Conservation (phyloP, 2,797 vertebrate species). For the Myoxocephalus aenaeus region DNA sequence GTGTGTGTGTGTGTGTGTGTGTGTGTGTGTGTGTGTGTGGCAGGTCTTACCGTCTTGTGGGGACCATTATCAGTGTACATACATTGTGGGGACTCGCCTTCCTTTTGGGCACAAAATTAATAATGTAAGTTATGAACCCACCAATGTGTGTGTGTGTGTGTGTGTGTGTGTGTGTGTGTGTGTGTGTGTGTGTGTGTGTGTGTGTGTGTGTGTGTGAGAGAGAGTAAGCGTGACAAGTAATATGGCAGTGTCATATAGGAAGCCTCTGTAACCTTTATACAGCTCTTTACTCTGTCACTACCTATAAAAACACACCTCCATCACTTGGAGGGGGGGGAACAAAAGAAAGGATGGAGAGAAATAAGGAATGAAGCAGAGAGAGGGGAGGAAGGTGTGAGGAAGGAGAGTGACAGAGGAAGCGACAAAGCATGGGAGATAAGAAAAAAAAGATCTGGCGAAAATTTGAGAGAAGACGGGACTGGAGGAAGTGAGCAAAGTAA, state of each 20-base stretch:
- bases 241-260: constrained; percentile 81
- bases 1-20: too few species aligned
- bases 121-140: neutral
- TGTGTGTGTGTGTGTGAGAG: constrained; percentile 6
- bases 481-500: neutral
- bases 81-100: neutral
- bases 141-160: neutral
- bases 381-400: constrained; percentile 6
- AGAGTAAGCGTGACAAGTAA: constrained; percentile 77
- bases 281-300: constrained; percentile 86
- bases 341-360: constrained; percentile 22
- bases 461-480: constrained; percentile 10
- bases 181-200: neutral
- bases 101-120: neutral
- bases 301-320: constrained; percentile 83
- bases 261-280: constrained; percentile 85
- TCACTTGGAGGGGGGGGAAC: constrained; percentile 68
- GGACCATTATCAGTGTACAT: neutral
- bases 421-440: neutral
- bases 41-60: too few species aligned
- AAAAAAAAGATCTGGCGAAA: neutral
- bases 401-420: constrained; percentile 14
- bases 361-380: constrained; percentile 12
- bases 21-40: too few species aligned
- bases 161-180: neutral